These are phyloP conservation scores for Ophiodon elongatus DNA, from an alignment of 2,113 vertebrate species.

Conservation along the genomic window DNA sequence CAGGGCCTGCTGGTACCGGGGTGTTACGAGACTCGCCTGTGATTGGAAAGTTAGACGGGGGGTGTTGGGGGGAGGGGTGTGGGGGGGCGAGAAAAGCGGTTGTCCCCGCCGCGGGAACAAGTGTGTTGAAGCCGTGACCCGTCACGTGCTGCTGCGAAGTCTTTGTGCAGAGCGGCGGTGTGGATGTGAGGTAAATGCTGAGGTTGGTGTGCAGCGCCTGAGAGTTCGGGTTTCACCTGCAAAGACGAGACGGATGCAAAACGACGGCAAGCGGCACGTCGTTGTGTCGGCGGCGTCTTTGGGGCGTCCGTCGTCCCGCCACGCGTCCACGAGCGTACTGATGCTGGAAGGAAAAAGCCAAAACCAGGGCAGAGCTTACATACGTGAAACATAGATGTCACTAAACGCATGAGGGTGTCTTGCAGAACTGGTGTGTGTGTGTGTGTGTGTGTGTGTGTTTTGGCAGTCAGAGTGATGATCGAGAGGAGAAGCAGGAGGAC, in stretches of 20 bases:
- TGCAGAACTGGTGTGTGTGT: slow-evolving; percentile 29
- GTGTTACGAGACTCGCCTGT: slow-evolving; percentile 44
- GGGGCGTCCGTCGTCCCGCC: not conserved
- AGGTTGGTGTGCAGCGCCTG: too few species aligned
- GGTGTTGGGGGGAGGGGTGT: too few species aligned
- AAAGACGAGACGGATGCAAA: too few species aligned
- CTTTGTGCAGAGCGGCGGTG: not conserved
- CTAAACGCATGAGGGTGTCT: not conserved
- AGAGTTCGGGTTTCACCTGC: not conserved
- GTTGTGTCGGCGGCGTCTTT: too few species aligned
- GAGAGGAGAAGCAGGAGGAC: slow-evolving; percentile 70
- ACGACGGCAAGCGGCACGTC: not conserved
- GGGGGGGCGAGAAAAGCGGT: too few species aligned
- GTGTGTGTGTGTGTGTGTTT: slow-evolving; percentile 22
- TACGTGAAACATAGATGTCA: slow-evolving; percentile 8
- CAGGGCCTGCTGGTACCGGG: slow-evolving; percentile 36
- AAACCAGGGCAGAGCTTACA: slow-evolving; percentile 14
- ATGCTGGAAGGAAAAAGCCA: not conserved
- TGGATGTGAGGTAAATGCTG: not conserved
- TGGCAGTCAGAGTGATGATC: slow-evolving; percentile 44
- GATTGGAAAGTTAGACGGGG: slow-evolving; percentile 48
- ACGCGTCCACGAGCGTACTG: not conserved
- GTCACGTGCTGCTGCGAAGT: not conserved
- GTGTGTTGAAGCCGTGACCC: not conserved
- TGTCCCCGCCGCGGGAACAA: slow-evolving; percentile 29